Percentiles rank a stretch among this genome's conserved stretches.
Conservation (phyloP, 2,888 invertebrate genomes). For the Brachyptera risi region DNA sequence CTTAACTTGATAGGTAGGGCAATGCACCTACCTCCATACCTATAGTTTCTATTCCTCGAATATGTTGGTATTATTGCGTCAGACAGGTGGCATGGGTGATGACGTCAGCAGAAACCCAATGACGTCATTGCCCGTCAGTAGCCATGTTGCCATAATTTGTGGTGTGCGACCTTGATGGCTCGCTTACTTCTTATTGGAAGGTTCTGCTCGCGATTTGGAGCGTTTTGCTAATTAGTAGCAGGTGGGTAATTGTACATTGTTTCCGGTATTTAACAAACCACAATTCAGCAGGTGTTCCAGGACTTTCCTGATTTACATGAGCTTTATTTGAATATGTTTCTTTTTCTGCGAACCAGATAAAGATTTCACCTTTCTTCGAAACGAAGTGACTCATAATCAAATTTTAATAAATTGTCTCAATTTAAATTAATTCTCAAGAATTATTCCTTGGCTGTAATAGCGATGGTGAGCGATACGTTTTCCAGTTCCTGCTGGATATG, state of each 20-base stretch:
- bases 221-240: not conserved
- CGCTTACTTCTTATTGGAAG: not conserved
- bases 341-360: not conserved
- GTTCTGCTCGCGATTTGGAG: not conserved
- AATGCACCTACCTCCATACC: conserved; percentile 10
- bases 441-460: no score
- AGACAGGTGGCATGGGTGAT: conserved; percentile 23
- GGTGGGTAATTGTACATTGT: not conserved
- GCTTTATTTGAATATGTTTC: no score
- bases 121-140: conserved; percentile 25
- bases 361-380: not conserved
- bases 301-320: no score
- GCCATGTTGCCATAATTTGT: conserved; percentile 17
- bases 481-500: no score
- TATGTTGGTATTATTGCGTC: conserved; percentile 19
- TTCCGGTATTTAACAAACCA: not conserved
- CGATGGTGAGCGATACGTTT: no score
- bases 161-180: conserved; percentile 26
- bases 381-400: conserved; percentile 3
- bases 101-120: conserved; percentile 16
- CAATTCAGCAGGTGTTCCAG: not conserved
- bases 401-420: not conserved
- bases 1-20: conserved; percentile 2
- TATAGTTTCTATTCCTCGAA: not conserved
- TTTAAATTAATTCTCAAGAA: no score